phyloP scores from a whole-genome alignment of 1,140 invertebrate species.

The Coptotermes formosanus region DNA sequence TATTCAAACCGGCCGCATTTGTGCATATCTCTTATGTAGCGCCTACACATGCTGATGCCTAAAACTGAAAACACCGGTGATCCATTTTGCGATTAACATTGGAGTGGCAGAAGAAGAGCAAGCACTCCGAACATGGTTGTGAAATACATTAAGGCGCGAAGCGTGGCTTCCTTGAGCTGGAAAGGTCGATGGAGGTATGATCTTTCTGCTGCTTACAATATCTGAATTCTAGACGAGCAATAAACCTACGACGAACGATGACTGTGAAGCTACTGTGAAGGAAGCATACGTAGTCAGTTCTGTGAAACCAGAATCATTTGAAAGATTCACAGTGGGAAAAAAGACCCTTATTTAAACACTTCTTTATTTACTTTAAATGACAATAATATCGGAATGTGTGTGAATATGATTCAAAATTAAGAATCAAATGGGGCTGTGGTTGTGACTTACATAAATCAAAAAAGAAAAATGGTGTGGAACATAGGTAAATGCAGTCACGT shows the following conservation, averaged over 20 bases:
- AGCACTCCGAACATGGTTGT: background rate
- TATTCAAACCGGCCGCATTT: conserved; percentile 4
- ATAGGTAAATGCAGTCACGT: background rate
- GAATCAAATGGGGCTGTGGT: background rate
- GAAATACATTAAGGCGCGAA: background rate
- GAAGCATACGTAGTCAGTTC: background rate
- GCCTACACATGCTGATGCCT: background rate
- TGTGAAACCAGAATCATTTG: too few species aligned
- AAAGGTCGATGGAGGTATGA: too few species aligned
- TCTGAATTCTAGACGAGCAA: background rate
- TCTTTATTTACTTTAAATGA: background rate
- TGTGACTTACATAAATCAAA: background rate
- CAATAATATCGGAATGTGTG: background rate
- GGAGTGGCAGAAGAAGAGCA: too few species aligned
- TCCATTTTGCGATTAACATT: too few species aligned
- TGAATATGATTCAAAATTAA: background rate
- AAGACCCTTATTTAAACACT: background rate
- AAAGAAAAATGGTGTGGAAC: background rate
- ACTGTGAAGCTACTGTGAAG: background rate
- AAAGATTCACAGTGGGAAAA: background rate
- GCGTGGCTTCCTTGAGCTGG: too few species aligned
- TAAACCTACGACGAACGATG: background rate
- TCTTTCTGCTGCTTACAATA: background rate
- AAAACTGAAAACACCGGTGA: background rate
- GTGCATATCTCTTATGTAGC: background rate